A percentile compares a stretch with the other conserved stretches of the same genome.
phyloP scores from a whole-genome alignment of 2,113 vertebrate genomes.

The Cyprinus carpio region DNA sequence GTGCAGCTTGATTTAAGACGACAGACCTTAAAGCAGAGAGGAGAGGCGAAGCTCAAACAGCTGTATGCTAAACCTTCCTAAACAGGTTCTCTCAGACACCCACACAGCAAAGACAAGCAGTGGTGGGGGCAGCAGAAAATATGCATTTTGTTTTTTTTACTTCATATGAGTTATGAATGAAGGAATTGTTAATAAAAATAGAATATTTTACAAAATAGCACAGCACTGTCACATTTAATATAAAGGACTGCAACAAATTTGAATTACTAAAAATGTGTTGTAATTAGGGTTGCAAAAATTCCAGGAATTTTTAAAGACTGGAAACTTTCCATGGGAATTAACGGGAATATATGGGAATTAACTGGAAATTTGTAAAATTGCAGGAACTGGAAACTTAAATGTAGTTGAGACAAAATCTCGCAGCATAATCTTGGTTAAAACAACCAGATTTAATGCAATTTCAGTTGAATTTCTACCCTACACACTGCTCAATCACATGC shows the following conservation, averaged over 20 bases:
- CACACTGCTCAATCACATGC: too few relatives aligned
- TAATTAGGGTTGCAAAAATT: too few relatives aligned
- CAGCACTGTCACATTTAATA: background rate
- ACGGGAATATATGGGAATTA: too few relatives aligned
- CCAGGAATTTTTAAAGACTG: too few relatives aligned
- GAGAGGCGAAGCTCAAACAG: slow-evolving; percentile 41
- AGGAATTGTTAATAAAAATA: background rate
- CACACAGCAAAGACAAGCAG: slow-evolving; percentile 31
- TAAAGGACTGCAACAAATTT: background rate
- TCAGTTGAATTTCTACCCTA: too few relatives aligned
- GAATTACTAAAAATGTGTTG: background rate
- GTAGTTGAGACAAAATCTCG: too few relatives aligned
- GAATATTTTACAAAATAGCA: background rate
- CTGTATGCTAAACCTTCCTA: slow-evolving; percentile 54
- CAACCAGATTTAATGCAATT: too few relatives aligned
- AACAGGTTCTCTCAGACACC: slow-evolving; percentile 26
- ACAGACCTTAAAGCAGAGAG: slow-evolving; percentile 6
- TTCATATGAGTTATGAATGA: slow-evolving; percentile 9
- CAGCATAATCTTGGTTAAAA: too few relatives aligned
- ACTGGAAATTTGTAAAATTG: too few relatives aligned
- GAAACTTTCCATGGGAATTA: too few relatives aligned
- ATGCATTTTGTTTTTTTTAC: slow-evolving; percentile 24
- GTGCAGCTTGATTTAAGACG: slow-evolving; percentile 1
- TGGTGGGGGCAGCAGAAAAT: slow-evolving; percentile 30
- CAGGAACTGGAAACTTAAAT: too few relatives aligned